These are phyloP conservation scores for Spea bombifrons DNA, from an alignment of 2,113 vertebrate genomes.

Conservation along the genomic window DNA sequence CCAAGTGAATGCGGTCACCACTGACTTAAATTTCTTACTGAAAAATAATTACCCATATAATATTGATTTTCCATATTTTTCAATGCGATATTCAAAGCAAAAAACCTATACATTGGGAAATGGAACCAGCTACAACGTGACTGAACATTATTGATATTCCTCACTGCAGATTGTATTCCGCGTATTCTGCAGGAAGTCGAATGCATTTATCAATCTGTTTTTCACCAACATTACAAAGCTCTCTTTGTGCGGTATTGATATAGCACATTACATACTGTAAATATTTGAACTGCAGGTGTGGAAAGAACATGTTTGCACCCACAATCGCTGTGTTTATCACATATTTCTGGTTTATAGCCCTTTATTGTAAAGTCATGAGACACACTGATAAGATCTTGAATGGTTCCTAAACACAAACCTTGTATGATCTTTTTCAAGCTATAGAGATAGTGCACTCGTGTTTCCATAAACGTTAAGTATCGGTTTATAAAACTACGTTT, in stretches of 20 bases:
- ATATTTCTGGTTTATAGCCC: conserved; percentile 37
- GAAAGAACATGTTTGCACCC: conserved; percentile 47
- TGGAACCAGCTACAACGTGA: too few species aligned
- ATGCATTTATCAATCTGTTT: neutral
- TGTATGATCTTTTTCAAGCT: conserved; percentile 3
- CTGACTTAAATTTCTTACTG: too few species aligned
- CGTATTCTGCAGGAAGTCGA: neutral
- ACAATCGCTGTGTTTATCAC: conserved; percentile 35
- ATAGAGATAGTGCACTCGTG: neutral
- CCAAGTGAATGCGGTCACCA: too few species aligned
- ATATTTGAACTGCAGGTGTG: conserved; percentile 58
- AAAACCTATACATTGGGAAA: too few species aligned
- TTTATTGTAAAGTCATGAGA: conserved; percentile 33
- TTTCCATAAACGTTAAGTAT: neutral
- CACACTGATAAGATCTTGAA: conserved; percentile 32
- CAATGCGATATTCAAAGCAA: too few species aligned
- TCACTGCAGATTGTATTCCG: neutral
- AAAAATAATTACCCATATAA: too few species aligned
- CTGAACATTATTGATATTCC: neutral
- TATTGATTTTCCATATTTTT: too few species aligned
- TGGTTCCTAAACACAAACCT: neutral
- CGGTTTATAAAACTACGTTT: too few species aligned
- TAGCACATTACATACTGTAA: conserved; percentile 51
- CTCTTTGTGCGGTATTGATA: conserved; percentile 47
- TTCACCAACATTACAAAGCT: conserved; percentile 48